Evolutionary conservation across 2,113 vertebrate genomes (phyloP), one percentile per base, ranked within the genome.

Genomic region (Istiophorus platypterus): DNA sequence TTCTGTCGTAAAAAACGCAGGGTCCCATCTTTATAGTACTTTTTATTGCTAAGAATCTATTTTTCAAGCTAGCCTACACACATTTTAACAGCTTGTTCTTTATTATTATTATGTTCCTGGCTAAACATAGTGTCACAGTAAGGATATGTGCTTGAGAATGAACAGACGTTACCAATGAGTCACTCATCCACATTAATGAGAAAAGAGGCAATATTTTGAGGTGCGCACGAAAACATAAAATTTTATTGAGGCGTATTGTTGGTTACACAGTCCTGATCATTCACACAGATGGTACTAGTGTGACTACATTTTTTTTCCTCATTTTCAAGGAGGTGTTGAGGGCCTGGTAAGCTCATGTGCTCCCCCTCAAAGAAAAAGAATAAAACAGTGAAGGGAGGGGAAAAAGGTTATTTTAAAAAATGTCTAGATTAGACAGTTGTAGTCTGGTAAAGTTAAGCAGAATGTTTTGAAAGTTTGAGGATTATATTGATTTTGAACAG

Each of bases 11-110:
- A 87, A 85, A 74, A 64, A 34, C 3, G 81, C 80, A 37, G 45
- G 34, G 52, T 71, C 41, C 47, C 66, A 80, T 80, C 80, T 88
- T 89, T 83, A 34, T 27, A 81, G 61, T 81, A 73, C 41, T 69
- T 82, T 82, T 76, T 69, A 87, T 82, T 85, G 71, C 67, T 41
- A n/a, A 42, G 63, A 72, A 70, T 82, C 72, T 51, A 71, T 82
- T 85, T 82, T 84, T 75, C 59, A 29, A 34, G 54, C 62, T 7
- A 61, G 24, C 61, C 45, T 70, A 12, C 69, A 24, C 58, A 80
- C 59, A 87, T 67, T 78, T 61, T 72, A 83, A 79, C 56, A 42
- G 51, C 39, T 34, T 41, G 26, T 34, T 62, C 56, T 76, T 72
- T 82, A 56, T 66, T 54, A 64, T 84, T 51, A 69, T 62, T 54